Evolutionary conservation across 2,888 invertebrate species (phyloP).

Genomic region (Notocelia uddmanniana): DNA sequence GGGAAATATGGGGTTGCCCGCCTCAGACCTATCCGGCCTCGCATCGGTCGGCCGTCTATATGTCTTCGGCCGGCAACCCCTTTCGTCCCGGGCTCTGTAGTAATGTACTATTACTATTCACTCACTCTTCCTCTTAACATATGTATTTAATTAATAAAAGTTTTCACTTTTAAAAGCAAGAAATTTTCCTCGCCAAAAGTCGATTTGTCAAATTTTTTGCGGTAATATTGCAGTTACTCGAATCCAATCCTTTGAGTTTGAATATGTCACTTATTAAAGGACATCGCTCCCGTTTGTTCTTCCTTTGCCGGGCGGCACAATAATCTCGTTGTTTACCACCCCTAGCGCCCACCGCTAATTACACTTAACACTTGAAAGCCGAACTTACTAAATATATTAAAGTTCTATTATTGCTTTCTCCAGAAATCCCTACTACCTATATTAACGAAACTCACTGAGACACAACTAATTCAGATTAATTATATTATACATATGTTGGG

Average conservation of each 20-base stretch:
- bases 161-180: too few relatives aligned
- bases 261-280: not conserved
- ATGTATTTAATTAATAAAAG: too few relatives aligned
- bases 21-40: too few relatives aligned
- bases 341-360: slow-evolving; percentile 14
- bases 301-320: slow-evolving; percentile 7
- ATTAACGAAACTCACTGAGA: not conserved
- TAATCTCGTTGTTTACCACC: slow-evolving; percentile 29
- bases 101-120: too few relatives aligned
- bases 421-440: not conserved
- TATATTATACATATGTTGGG: not conserved
- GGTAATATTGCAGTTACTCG: not conserved
- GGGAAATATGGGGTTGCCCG: too few relatives aligned
- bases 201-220: too few relatives aligned
- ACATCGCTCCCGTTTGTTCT: not conserved
- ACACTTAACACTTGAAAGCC: slow-evolving; percentile 9
- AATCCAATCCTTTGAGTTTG: not conserved
- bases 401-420: not conserved
- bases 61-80: too few relatives aligned
- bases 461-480: not conserved
- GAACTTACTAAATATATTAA: not conserved
- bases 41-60: too few relatives aligned
- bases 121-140: too few relatives aligned
- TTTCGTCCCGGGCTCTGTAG: too few relatives aligned
- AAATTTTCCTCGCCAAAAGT: too few relatives aligned